These are phyloP conservation scores for Meiosimyza decipiens DNA, from an alignment of 2,888 invertebrate genomes.

Conservation along the genomic window DNA sequence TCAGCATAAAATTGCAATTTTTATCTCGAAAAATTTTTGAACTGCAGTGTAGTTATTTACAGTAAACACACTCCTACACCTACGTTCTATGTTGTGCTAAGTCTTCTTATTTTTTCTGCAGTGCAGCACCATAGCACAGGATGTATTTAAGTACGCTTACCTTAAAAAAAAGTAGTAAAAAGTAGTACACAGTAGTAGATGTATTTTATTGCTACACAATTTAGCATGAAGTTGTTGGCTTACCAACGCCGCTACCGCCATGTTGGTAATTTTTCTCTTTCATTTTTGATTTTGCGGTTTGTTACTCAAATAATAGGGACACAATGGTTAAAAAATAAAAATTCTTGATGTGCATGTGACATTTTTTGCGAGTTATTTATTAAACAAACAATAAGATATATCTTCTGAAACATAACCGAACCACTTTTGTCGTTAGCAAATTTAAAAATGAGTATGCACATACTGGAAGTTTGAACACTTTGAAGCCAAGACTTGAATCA, in stretches of 20 bases:
- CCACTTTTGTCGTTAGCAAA: no score
- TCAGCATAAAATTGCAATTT: constrained; percentile 66
- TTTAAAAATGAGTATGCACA: no score
- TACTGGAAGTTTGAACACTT: no score
- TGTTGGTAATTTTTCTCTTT: constrained; percentile 12
- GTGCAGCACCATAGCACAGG: constrained; percentile 10
- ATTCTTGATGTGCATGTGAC: no score
- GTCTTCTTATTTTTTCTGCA: constrained; percentile 7
- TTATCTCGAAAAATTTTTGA: constrained; percentile 59
- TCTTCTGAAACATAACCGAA: no score
- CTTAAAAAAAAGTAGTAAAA: not conserved
- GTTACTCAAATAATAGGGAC: no score
- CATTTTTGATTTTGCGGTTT: no score
- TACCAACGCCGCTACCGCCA: constrained; percentile 1
- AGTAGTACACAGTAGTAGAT: constrained; percentile 43
- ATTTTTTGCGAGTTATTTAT: no score
- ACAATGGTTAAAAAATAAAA: no score
- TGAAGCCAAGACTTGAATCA: no score
- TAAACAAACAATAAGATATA: no score
- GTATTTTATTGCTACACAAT: constrained; percentile 62
- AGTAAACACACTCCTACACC: not conserved
- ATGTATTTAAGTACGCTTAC: constrained; percentile 13
- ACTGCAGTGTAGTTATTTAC: constrained; percentile 34
- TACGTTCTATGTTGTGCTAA: constrained; percentile 27
- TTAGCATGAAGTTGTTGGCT: constrained; percentile 46